Base-by-base conservation (phyloP, 2,797 vertebrate species). In the Scomberomorus guttatus region DNA sequence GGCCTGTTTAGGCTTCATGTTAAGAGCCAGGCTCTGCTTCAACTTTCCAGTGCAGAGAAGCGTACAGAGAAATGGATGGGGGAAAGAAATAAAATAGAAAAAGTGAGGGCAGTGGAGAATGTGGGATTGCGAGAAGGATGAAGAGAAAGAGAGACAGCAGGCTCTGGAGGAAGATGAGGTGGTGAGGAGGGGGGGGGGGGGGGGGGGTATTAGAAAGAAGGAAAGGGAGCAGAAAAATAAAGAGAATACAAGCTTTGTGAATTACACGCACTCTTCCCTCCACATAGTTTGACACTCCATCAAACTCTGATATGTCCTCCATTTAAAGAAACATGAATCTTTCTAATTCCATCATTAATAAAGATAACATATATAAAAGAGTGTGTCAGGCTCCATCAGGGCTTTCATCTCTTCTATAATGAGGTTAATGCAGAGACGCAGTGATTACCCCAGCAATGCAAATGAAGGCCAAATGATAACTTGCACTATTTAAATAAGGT, bases 401-500 rank as follows among this genome's bases (percentile, higher is more conserved):
- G 82, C 90, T 92, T 93, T 93, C 90, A 92, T 93, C 91, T 90
- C 83, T 13, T 83, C 85, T 75, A 72, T 94, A 92, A 94, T 92
- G 88, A 93, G 91, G 93, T 93, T 94, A 92, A 93, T 92, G 90
- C 90, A 82, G 90, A 90, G 91, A 92, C 85, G 79, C 81, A 51
- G 85, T 92, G 90, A 93, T 93, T 92, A 91, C 88, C 90, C 79
- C 81, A 20, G 81, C 90, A 85, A 92, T 93, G 93, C 90, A 94
- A 94, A 94, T 93, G 88, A 91, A 90, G 93, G 93, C 93, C 90
- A 93, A 92, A 93, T 89, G 92, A 93, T 94, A 94, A 92, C 93
- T 93, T 93, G 93, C 93, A 93, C 91, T 94, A 93, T 93, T 94
- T 93, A 94, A 94, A 94, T 93, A 92, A 93, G 93, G 91, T 90